phyloP scores from a whole-genome alignment of 2,113 vertebrate genomes.

The Calidris pygmaea region DNA sequence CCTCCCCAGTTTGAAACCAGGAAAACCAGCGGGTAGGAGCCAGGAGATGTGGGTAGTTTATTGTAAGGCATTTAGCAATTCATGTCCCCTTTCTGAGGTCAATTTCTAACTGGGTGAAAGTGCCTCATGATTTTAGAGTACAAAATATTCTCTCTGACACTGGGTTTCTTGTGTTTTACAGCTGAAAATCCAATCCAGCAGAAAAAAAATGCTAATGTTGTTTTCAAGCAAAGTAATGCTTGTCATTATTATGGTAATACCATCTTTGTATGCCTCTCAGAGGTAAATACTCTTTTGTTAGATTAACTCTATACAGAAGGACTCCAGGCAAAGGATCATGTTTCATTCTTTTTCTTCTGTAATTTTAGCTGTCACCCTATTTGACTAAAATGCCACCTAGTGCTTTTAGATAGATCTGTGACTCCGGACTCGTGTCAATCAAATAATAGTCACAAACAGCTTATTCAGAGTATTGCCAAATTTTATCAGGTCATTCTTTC shows the following conservation, averaged over 20 bases:
- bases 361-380: slow-evolving; percentile 20
- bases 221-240: slow-evolving; percentile 37
- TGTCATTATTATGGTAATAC: slow-evolving; percentile 46
- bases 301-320: neutral
- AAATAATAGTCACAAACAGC: neutral
- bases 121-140: neutral
- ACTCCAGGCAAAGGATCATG: slow-evolving; percentile 20
- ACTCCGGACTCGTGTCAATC: neutral
- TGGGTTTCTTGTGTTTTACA: neutral
- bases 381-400: neutral
- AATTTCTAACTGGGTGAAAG: neutral
- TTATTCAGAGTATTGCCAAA: neutral
- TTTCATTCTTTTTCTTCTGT: neutral
- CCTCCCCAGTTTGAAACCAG: neutral
- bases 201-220: slow-evolving; percentile 12
- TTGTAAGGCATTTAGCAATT: neutral
- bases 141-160: neutral
- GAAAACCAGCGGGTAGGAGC: neutral
- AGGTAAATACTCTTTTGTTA: slow-evolving; percentile 50
- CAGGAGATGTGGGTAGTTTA: neutral
- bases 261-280: slow-evolving; percentile 11
- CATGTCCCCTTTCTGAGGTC: neutral
- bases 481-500: neutral
- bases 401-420: neutral
- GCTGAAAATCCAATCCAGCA: slow-evolving; percentile 23